Percentiles rank a stretch among this genome's conserved stretches.
Conservation (phyloP, 2,888 invertebrate genomes). For the Miltochrista miniata region DNA sequence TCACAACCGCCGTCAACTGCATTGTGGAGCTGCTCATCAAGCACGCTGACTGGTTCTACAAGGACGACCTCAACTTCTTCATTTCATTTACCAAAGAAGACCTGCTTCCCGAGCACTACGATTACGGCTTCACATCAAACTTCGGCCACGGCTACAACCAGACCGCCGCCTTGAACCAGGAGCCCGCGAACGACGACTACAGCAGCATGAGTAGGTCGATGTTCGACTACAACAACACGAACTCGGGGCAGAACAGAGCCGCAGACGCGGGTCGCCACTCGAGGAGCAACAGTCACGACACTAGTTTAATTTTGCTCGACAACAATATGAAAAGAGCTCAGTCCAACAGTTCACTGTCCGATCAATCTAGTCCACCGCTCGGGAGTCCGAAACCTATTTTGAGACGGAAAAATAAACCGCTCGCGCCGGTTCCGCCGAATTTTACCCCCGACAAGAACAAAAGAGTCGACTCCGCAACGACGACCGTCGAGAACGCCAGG, state of each 20-base stretch:
- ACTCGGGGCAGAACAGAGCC: conserved; percentile 30
- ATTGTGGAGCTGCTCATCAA: conserved; percentile 93
- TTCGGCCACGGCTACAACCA: conserved; percentile 71
- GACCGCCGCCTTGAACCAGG: conserved; percentile 67
- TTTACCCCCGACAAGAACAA: conserved; percentile 79
- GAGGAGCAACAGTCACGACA: conserved; percentile 84
- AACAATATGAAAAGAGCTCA: conserved; percentile 84
- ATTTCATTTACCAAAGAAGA: conserved; percentile 84
- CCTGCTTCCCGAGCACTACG: conserved; percentile 78
- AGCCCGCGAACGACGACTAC: conserved; percentile 72
- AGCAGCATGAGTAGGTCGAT: conserved; percentile 72
- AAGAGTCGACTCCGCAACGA: conserved; percentile 47
- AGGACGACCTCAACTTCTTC: conserved; percentile 90
- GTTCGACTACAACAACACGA: conserved; percentile 63
- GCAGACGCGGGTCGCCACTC: conserved; percentile 72
- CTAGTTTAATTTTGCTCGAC: conserved; percentile 78
- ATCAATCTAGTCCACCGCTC: conserved; percentile 87
- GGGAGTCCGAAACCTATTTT: conserved; percentile 89
- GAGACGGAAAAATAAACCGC: conserved; percentile 89
- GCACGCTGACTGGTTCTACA: conserved; percentile 92
- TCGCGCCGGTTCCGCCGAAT: conserved; percentile 87
- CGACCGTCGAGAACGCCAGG: conserved; percentile 25
- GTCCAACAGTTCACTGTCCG: conserved; percentile 87
- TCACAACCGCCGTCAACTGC: conserved; percentile 91
- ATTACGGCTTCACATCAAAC: conserved; percentile 70